phyloP scores from a whole-genome alignment of 2,888 invertebrate genomes.

The Mythimna loreyi region DNA sequence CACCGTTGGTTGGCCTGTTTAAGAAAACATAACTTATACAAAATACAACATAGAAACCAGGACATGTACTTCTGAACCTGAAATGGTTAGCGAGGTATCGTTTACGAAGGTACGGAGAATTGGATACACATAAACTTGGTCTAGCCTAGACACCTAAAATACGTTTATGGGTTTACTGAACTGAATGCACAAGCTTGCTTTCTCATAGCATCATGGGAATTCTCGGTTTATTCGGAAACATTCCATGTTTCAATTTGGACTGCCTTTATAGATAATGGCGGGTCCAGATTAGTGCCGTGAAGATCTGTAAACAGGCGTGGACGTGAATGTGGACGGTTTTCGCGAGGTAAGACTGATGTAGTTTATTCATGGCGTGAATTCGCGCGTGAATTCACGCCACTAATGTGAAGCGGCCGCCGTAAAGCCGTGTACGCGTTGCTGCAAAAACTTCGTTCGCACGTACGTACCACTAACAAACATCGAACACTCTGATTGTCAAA shows the following conservation, averaged over 20 bases:
- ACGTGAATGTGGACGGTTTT: too few species aligned
- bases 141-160: slow-evolving; percentile 40
- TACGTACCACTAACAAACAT: too few species aligned
- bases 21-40: slow-evolving; percentile 25
- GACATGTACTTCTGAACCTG: slow-evolving; percentile 28
- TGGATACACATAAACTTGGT: slow-evolving; percentile 35
- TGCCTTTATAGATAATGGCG: too few species aligned
- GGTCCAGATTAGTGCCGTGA: too few species aligned
- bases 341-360: too few species aligned
- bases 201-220: slow-evolving; percentile 13
- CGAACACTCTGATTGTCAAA: too few species aligned
- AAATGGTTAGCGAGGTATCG: slow-evolving; percentile 37
- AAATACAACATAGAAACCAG: neutral
- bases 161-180: slow-evolving; percentile 47
- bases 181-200: slow-evolving; percentile 25
- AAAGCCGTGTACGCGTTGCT: too few species aligned
- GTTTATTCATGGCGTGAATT: too few species aligned
- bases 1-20: neutral
- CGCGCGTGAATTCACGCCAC: too few species aligned
- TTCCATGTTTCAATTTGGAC: slow-evolving; percentile 18
- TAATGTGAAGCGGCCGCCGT: too few species aligned
- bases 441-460: too few species aligned
- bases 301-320: too few species aligned
- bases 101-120: slow-evolving; percentile 41
- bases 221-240: slow-evolving; percentile 3